Base-by-base conservation (phyloP, 2,888 invertebrate genomes). In the Eristalinus sepulchralis region DNA sequence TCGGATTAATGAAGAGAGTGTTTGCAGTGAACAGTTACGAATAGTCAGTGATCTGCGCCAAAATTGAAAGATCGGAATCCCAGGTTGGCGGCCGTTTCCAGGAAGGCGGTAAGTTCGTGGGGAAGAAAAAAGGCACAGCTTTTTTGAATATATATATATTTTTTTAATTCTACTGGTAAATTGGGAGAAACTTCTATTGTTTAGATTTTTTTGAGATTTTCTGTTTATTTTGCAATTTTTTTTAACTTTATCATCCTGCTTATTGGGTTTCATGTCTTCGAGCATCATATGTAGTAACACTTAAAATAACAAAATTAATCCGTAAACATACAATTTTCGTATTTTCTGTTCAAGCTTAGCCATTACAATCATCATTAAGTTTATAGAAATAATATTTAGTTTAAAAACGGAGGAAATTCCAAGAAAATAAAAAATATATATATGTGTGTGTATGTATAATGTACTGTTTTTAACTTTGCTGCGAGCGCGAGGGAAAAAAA, bases 141-240 rank as follows among this genome's bases (percentile, higher is more conserved):
- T 57, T n/a, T 22, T 73, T 85, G 82, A 82, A 85, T 85, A 85
- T 85, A 82, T 85, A 85, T 47, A 47, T 47, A 17, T 85, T 85
- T 79, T n/a, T 85, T 85, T 82, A 82, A 82, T 85, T 85, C 85
- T 85, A 85, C 81, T 76, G 85, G 77, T 82, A 85, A 82, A 82
- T 85, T 73, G 85, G 85, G 85, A 76, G 77, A 85, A 82, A 85
- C 85, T 85, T 72, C 67, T 85, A 84, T 84, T 17, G 66, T 64
- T 73, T 57, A 57, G 13, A 62, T 76, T 67, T 75, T 72, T 62
- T 66, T 57, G 24, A 70, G 66, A 34, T 66, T 75, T 77, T 71
- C 22, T 47, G 24, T 60, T 39, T 64, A 64, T n/a, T 64, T 73
- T 72, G 63, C 13, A n/a, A 22, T 59, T 57, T 47, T 68, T 62